Evolutionary conservation across 1,140 invertebrate genomes (phyloP), one percentile per base, ranked within the genome.

Genomic region (Archivesica marissinica): DNA sequence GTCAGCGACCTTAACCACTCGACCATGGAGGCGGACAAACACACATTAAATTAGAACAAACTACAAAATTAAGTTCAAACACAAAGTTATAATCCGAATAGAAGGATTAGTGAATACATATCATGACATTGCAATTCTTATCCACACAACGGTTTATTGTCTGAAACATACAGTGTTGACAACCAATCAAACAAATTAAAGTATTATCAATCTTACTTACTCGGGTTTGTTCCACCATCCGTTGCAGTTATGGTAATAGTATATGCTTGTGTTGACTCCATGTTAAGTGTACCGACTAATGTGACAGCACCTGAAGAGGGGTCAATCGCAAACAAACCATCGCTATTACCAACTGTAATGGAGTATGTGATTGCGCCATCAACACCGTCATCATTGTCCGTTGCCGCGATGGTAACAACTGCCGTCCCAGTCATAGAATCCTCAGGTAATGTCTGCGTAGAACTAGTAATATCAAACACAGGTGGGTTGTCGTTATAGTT

Each of bases 201-300:
- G n/a, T n/a, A n/a, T n/a, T n/a, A n/a, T n/a, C n/a, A n/a, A n/a
- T n/a, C n/a, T n/a, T n/a, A 35, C 50, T 59, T 75, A 84, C 81
- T 66, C 52, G 81, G 81, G 66, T 64, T 75, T 15, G 82, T 66
- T 3, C 88, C 88, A 30, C 54, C 76, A 70, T 90, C 90, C 7
- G 75, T 66, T 9, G 88, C 90, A 13, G 52, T 76, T 17, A 91
- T 85, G 0, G 44, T 83, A 6, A 91, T 33, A 0, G 75, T 76
- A 82, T 89, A 90, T 33, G 66, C 75, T 28, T 70, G 64, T 25
- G 66, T 80, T 15, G 74, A 70, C 59, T 91, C 90, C 44, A 78
- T 86, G 38, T 91, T 87, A 23, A 91, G 95, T 30, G 23, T 44
- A 4, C 78, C 64, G 13, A 77, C 75, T 15, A 88, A 33, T 17